Base-by-base conservation (phyloP, 1,140 invertebrate genomes). In the Leptopilina clavipes region DNA sequence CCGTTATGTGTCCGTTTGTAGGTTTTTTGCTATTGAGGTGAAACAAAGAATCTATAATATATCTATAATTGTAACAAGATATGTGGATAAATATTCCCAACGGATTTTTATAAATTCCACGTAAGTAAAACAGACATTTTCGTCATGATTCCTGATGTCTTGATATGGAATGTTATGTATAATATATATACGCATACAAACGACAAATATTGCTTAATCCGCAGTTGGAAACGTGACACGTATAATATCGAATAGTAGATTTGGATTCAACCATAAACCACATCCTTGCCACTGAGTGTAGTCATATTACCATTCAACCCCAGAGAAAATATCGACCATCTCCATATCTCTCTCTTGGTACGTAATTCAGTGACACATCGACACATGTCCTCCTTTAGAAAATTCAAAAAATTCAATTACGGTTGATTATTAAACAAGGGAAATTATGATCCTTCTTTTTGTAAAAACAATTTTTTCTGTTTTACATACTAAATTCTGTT, bases 241-340 rank as follows among this genome's bases (percentile, higher is more conserved):
- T 65, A 65, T 14, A 65, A 25, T 25, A 14, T 31, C 10, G 22
- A 65, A 65, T 31, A 25, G 9, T 31, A 65, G 56, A 65, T 65
- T 65, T 19, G 22, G 22, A 65, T 65, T 65, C 22, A 22, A 65
- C 56, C 56, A 65, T 65, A 25, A 65, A 65, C 56, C 56, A 65
- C 19, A 65, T 65, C 22, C 56, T 65, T 12, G 14, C 19, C 56
- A 65, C 56, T 31, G 22, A 65, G 14, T 65, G 22, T 65, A 65
- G 10, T 65, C n/a, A 5, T 52, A 65, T 59, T 65, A 25, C 19
- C 22, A 65, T 14, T 19, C 54, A 25, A 18, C 54, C 19, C 19
- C 19, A 19, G 22, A 65, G 56, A 65, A 65, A 65, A 65, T 65
- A 65, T 65, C 56, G 22, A 65, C 56, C 22, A 25, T 65, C 48